Conservation (phyloP, 2,797 vertebrate species). For the Kryptolebias ocellatus region DNA sequence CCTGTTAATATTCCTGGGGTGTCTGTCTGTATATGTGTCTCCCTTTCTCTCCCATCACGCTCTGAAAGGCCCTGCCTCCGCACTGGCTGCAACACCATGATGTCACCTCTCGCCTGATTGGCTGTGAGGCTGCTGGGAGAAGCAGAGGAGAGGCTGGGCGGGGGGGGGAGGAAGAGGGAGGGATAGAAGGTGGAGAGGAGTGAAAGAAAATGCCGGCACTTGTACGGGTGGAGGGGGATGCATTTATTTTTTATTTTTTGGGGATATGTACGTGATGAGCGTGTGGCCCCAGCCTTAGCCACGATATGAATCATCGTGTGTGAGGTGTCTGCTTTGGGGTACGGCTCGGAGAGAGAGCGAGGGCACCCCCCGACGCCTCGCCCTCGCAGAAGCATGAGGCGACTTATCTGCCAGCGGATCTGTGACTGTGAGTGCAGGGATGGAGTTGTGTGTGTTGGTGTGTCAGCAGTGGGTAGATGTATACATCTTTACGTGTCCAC, state of each 20-base stretch:
- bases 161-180: conserved; percentile 43
- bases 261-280: conserved; percentile 59
- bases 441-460: conserved; percentile 70
- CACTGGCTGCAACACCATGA: conserved; percentile 83
- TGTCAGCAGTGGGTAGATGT: conserved; percentile 12
- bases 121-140: conserved; percentile 66
- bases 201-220: conserved; percentile 93
- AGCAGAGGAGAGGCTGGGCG: conserved; percentile 73
- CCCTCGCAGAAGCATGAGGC: conserved; percentile 88
- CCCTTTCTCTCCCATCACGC: conserved; percentile 53
- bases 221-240: conserved; percentile 81
- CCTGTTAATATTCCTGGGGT: conserved; percentile 77
- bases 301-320: conserved; percentile 65
- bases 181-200: conserved; percentile 44
- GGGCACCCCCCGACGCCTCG: conserved; percentile 57
- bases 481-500: conserved; percentile 6
- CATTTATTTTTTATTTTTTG: conserved; percentile 37
- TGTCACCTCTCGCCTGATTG: conserved; percentile 81
- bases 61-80: conserved; percentile 68
- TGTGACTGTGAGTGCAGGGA: conserved; percentile 96
- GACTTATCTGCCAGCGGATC: conserved; percentile 98
- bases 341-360: conserved; percentile 67
- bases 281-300: conserved; percentile 66
- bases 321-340: conserved; percentile 72
- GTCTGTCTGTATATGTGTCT: conserved; percentile 46